A percentile compares a stretch with the other conserved stretches of the same genome.
These are phyloP conservation scores for Luscinia megarhynchos DNA, from an alignment of 2,797 vertebrate genomes.

Conservation along the genomic window DNA sequence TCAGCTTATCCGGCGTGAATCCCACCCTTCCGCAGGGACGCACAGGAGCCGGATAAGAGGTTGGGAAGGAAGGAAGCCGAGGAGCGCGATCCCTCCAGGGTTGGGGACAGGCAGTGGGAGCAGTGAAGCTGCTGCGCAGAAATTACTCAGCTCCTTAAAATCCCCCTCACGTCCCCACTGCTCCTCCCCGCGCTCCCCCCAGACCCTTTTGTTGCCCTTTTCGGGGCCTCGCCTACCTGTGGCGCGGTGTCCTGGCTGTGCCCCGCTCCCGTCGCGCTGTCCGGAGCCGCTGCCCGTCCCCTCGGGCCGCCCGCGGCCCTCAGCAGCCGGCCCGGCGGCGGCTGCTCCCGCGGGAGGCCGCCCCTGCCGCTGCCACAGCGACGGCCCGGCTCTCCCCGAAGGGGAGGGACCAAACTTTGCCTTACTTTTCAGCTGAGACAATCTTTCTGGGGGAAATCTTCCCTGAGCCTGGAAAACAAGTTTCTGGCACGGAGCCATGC, in stretches of 20 bases:
- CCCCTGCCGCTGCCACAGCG: neutral
- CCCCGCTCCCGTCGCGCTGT: neutral
- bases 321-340: neutral
- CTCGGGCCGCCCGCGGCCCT: accelerated
- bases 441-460: neutral
- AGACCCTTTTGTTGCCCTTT: no score
- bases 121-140: neutral
- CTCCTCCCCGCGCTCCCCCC: neutral
- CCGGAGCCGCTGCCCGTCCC: neutral
- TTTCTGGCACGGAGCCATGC: neutral
- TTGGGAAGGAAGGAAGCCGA: neutral
- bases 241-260: accelerated
- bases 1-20: accelerated
- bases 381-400: neutral
- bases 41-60: neutral
- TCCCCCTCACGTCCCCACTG: neutral
- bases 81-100: accelerated
- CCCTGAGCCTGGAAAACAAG: neutral
- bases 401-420: constrained; percentile 62
- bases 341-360: neutral
- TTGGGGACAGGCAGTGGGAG: accelerated
- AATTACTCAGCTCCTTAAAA: neutral
- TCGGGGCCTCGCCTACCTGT: neutral
- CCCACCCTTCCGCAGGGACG: neutral
- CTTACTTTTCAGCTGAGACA: neutral